Conservation (phyloP, 2,113 vertebrate genomes). For the Eolophus roseicapilla region DNA sequence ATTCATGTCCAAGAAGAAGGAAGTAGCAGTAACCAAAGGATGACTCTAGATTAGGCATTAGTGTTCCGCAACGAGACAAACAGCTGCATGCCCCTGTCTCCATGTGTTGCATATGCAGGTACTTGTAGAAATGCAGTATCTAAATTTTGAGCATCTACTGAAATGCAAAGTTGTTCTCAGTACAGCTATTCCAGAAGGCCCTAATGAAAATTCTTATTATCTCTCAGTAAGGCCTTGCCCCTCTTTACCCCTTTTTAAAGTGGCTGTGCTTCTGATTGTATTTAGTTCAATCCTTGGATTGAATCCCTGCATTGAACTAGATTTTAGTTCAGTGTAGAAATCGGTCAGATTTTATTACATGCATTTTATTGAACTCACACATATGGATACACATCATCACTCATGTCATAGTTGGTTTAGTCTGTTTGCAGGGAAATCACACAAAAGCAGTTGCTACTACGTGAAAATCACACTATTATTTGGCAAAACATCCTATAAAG, state of each 20-base stretch:
- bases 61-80: background rate
- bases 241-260: background rate
- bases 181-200: background rate
- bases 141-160: background rate
- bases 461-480: background rate
- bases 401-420: background rate
- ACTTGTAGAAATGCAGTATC: background rate
- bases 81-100: background rate
- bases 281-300: background rate
- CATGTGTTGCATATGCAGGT: accelerated
- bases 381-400: background rate
- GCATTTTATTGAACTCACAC: background rate
- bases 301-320: background rate
- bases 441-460: background rate
- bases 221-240: background rate
- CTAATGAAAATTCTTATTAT: background rate
- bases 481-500: background rate
- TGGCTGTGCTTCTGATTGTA: background rate
- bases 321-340: background rate
- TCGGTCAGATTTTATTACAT: background rate
- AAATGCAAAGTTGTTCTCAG: background rate
- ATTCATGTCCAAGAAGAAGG: background rate
- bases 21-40: background rate
- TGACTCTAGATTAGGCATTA: background rate
- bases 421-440: background rate